Conservation (phyloP, 2,797 vertebrate species). For the Paramormyrops hopkinsi region DNA sequence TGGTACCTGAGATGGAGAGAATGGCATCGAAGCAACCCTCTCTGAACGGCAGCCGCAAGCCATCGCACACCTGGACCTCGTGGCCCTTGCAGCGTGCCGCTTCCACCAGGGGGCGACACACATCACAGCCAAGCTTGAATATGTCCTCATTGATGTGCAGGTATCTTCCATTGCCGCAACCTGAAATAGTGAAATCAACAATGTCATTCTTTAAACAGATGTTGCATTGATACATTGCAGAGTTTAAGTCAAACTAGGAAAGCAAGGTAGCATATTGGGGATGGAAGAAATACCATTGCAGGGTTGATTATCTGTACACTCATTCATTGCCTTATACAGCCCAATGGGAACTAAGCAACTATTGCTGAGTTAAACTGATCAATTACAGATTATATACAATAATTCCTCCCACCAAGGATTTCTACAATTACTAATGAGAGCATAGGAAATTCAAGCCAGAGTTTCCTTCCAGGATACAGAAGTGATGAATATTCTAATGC, state of each 20-base stretch:
- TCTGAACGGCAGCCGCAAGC: conserved; percentile 58
- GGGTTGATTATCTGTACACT: not conserved
- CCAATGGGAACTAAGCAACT: not conserved
- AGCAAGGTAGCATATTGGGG: not conserved
- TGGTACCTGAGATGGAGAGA: conserved; percentile 59
- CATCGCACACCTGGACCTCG: conserved; percentile 61
- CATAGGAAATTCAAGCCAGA: not conserved
- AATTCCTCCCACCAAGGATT: not conserved
- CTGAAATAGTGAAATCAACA: conserved; percentile 42
- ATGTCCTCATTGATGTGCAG: conserved; percentile 66
- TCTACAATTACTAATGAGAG: not conserved
- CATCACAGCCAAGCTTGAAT: conserved; percentile 66
- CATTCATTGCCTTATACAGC: not conserved
- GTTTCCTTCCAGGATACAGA: not conserved
- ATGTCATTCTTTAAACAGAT: not conserved
- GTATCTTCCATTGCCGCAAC: conserved; percentile 73
- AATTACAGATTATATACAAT: not conserved
- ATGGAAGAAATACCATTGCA: not conserved
- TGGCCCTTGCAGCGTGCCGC: conserved; percentile 57
- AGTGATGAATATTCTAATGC: not conserved
- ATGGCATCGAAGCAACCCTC: conserved; percentile 60
- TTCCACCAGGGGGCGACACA: conserved; percentile 65
- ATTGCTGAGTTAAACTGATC: not conserved
- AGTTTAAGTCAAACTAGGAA: not conserved
- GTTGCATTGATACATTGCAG: not conserved